Conservation (phyloP, 2,888 invertebrate species). For the Dolichopus griseipennis region DNA sequence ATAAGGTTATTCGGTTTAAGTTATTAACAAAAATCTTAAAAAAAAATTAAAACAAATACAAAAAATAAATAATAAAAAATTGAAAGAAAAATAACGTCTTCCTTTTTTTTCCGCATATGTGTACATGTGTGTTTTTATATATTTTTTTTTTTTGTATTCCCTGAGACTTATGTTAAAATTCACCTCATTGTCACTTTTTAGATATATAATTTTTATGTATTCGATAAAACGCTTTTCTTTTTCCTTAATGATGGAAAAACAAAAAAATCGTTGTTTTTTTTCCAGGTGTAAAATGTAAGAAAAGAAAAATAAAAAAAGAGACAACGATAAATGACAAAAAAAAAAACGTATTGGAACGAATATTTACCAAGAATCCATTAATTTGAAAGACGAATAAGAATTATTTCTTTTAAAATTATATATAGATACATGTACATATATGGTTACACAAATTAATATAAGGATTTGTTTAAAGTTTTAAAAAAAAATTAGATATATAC, state of each 20-base stretch:
- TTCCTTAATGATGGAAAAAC: not conserved
- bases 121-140: not conserved
- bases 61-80: too few species aligned
- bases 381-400: conserved; percentile 4
- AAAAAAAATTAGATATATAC: too few species aligned
- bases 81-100: not conserved
- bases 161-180: not conserved
- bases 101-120: not conserved
- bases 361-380: conserved; percentile 6
- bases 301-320: not conserved
- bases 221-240: not conserved
- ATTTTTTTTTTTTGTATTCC: not conserved
- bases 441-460: too few species aligned
- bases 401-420: not conserved
- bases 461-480: too few species aligned
- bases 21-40: not conserved
- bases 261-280: not conserved
- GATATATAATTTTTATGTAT: too few species aligned
- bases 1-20: conserved; percentile 1
- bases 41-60: not conserved
- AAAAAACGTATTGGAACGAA: not conserved
- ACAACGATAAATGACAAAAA: not conserved
- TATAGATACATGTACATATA: not conserved
- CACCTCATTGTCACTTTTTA: too few species aligned
- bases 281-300: not conserved